Conservation (phyloP, 1,140 invertebrate genomes). For the Drosophila nebulosa region DNA sequence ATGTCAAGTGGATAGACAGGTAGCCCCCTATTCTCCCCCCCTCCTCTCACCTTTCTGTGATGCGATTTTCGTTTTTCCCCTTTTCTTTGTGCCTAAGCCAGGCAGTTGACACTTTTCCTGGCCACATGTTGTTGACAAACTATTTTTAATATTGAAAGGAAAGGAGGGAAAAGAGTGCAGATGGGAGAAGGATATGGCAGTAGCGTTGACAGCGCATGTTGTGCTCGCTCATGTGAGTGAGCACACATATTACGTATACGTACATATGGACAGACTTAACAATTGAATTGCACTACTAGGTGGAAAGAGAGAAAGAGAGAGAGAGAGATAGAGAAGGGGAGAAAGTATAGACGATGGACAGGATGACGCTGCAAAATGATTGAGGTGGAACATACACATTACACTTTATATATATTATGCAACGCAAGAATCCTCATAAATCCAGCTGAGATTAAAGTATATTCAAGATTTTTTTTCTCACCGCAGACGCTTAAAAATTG, state of each 20-base stretch:
- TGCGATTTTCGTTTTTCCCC: background rate
- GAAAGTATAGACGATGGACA: too few relatives aligned
- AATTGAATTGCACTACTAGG: background rate
- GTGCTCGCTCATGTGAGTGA: slow-evolving; percentile 1
- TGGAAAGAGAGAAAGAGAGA: background rate
- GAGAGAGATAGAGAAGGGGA: too few relatives aligned
- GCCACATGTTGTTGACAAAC: slow-evolving; percentile 66
- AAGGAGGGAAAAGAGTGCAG: slow-evolving; percentile 19
- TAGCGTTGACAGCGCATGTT: background rate
- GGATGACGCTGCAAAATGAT: background rate
- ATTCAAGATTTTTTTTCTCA: too few relatives aligned
- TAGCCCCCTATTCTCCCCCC: background rate
- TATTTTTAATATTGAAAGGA: slow-evolving; percentile 69
- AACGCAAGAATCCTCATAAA: too few relatives aligned
- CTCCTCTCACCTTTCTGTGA: background rate
- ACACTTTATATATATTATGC: background rate
- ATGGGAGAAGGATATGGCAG: background rate
- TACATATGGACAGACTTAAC: slow-evolving; percentile 6
- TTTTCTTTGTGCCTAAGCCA: slow-evolving; percentile 27
- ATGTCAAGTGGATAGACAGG: background rate
- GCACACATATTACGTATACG: slow-evolving; percentile 51
- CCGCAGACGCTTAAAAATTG: too few relatives aligned
- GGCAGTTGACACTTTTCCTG: slow-evolving; percentile 62
- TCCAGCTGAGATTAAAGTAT: too few relatives aligned
- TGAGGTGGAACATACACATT: too few relatives aligned